phyloP scores from a whole-genome alignment of 1,140 invertebrate species.

The Zaprionus inermis region DNA sequence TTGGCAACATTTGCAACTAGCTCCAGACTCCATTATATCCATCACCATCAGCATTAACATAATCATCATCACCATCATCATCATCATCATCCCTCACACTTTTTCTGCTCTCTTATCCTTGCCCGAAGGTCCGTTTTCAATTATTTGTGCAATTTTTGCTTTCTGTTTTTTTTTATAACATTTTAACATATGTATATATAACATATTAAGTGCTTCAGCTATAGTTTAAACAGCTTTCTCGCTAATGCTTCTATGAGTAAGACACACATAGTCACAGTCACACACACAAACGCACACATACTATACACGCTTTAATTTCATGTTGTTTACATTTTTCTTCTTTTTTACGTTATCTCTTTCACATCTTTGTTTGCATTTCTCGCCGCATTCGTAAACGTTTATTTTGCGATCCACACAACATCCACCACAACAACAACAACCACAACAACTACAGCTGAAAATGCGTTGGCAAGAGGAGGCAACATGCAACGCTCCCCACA shows the following conservation, averaged over 20 bases:
- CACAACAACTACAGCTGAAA: slow-evolving; percentile 22
- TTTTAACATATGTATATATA: slow-evolving; percentile 12
- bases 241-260: slow-evolving; percentile 36
- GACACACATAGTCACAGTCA: slow-evolving; percentile 5
- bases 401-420: slow-evolving; percentile 27
- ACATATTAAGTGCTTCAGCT: slow-evolving; percentile 27
- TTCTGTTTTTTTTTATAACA: slow-evolving; percentile 14
- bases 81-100: slow-evolving; percentile 38
- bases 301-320: slow-evolving; percentile 33
- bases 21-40: slow-evolving; percentile 5
- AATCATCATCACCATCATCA: slow-evolving; percentile 16
- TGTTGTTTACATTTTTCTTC: slow-evolving; percentile 39
- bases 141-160: slow-evolving; percentile 27
- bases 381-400: slow-evolving; percentile 47
- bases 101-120: slow-evolving; percentile 36
- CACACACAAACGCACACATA: slow-evolving; percentile 11
- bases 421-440: slow-evolving; percentile 33
- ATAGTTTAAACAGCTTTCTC: slow-evolving; percentile 36
- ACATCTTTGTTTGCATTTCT: slow-evolving; percentile 51
- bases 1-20: slow-evolving; percentile 10
- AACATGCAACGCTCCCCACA: slow-evolving; percentile 28
- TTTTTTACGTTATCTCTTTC: slow-evolving; percentile 51
- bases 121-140: slow-evolving; percentile 33
- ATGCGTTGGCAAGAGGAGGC: slow-evolving; percentile 35
- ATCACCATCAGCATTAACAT: slow-evolving; percentile 25